phyloP scores from a whole-genome alignment of 2,113 vertebrate genomes.

The Benitochromis conjunctus region DNA sequence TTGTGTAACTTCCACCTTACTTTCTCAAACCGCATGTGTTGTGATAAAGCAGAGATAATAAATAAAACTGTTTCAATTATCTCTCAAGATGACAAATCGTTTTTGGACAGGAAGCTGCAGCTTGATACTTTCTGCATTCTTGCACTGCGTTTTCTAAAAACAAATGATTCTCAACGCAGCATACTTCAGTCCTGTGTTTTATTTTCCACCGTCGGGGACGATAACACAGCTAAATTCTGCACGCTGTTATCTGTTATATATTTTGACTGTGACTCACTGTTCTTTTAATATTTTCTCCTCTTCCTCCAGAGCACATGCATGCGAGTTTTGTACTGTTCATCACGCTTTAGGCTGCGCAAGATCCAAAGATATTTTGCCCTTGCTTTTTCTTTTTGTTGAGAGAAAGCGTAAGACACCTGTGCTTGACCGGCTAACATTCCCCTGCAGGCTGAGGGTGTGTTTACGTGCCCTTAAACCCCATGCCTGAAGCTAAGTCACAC shows the following conservation, averaged over 20 bases:
- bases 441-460: slow-evolving; percentile 2
- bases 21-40: background rate
- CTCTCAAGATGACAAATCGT: background rate
- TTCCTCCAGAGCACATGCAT: slow-evolving; percentile 3
- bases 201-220: slow-evolving; percentile 24
- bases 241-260: slow-evolving; percentile 10
- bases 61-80: slow-evolving; percentile 18
- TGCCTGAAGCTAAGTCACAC: slow-evolving; percentile 25
- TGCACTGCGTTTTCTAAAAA: background rate
- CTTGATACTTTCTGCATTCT: slow-evolving; percentile 16
- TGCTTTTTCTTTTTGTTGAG: background rate
- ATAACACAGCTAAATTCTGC: slow-evolving; percentile 22
- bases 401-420: slow-evolving; percentile 34
- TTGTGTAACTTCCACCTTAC: background rate
- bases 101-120: slow-evolving; percentile 30
- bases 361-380: background rate
- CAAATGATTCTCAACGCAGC: background rate
- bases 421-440: background rate
- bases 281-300: slow-evolving; percentile 3
- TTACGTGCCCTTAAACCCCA: slow-evolving; percentile 31
- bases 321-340: background rate
- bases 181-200: slow-evolving; percentile 16
- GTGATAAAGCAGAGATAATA: background rate
- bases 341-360: background rate
- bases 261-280: slow-evolving; percentile 40